Evolutionary conservation across 2,888 invertebrate genomes (phyloP).

Genomic region (Ophion ventricosus): DNA sequence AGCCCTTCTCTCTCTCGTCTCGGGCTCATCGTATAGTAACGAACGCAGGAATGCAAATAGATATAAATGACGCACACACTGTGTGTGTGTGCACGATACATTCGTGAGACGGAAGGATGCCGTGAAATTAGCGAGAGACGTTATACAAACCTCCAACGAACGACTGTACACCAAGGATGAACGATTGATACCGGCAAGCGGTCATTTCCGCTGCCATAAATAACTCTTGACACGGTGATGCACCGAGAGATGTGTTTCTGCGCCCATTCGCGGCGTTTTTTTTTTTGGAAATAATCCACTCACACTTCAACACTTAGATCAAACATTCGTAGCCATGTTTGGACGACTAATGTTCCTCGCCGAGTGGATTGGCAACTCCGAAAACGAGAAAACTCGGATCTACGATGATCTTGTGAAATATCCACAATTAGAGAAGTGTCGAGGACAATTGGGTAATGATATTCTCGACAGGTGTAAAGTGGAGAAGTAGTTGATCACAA

Average conservation of each 20-base stretch:
- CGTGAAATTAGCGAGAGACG: constrained; percentile 55
- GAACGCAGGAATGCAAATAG: constrained; percentile 52
- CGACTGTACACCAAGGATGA: constrained; percentile 38
- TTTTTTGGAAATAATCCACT: background rate
- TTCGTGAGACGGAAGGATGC: constrained; percentile 56
- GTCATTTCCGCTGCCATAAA: constrained; percentile 57
- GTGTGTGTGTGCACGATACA: constrained; percentile 27
- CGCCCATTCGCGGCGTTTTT: background rate
- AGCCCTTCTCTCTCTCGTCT: constrained; percentile 15
- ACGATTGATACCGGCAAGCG: constrained; percentile 53
- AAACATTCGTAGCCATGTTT: background rate
- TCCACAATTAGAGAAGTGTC: background rate
- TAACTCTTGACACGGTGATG: constrained; percentile 37
- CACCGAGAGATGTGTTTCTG: constrained; percentile 4
- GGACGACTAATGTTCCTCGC: background rate
- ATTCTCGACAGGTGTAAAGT: background rate
- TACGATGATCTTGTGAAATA: background rate
- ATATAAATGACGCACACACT: constrained; percentile 39
- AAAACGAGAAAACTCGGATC: background rate
- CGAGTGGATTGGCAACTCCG: background rate
- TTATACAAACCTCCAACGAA: constrained; percentile 32
- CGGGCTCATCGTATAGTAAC: constrained; percentile 9
- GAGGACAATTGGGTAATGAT: background rate
- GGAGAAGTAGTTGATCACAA: constrained; percentile 66
- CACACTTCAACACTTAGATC: background rate